Base-by-base conservation (phyloP, 2,888 invertebrate genomes). In the Sthenelais limicola region DNA sequence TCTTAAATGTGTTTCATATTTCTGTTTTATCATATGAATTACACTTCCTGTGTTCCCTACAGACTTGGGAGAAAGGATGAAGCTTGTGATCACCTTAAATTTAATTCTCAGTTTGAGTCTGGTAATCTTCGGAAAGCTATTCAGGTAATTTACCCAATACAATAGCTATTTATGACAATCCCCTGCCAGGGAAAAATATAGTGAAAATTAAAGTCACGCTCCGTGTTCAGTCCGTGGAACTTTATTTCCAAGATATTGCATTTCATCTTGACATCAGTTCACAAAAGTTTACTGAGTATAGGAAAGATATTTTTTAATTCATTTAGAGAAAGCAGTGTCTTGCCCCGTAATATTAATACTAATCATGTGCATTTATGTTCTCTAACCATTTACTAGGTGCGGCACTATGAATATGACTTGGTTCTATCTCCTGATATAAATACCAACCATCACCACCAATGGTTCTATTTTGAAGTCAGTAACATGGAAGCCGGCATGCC, bases 391-490 rank as follows among this genome's bases (percentile, higher is more conserved):
- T 56, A 90, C 69, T 88, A 94, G 94, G 91, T 93, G 82, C 92
- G 92, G 78, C 90, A 91, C 56, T 90, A 91, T 83, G 94, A 95
- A 83, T 95, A 95, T 86, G 94, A 95, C 85, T 89, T 96, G 76
- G 92, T 94, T 74, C 88, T 95, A 75, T 93, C 92, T 87, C 93
- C 95, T 0, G 95, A 95, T 85, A 92, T 94, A 54, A 94, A 94
- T 88, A 92, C 94, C 1, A 90, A 90, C 28, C 83, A 85, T 74
- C 92, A 94, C 77, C 93, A 93, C 84, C 94, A 95, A 83, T 95
- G 95, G 95, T 95, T 95, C 88, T 96, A 95, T 88, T 95, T 95
- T 84, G 93, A 94, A 89, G 92, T 95, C n/a, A 87, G 88, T 77
- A 92, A 93, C 86, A 94, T 94, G 92, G 88, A 90, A 71, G 91